Percentiles rank a stretch among this genome's conserved stretches.
These are phyloP conservation scores for Tiliqua scincoides DNA, from an alignment of 2,113 vertebrate genomes.

Conservation along the genomic window DNA sequence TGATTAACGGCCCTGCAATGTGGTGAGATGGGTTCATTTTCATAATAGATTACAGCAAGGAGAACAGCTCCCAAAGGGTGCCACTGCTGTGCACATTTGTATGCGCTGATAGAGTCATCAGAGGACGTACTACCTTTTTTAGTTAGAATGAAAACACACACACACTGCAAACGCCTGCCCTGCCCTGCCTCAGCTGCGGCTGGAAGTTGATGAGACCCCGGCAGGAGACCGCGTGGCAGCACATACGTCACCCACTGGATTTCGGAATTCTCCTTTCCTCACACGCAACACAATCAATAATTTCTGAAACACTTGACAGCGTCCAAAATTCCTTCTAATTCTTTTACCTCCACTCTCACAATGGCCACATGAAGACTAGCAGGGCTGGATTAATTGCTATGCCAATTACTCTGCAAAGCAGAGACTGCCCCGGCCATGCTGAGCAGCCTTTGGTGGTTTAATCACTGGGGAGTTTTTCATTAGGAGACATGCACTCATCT, in stretches of 20 bases:
- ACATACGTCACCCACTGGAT: not conserved
- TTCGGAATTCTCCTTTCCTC: too few relatives aligned
- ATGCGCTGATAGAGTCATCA: conserved; percentile 18
- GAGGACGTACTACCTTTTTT: conserved; percentile 34
- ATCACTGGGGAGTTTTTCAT: not conserved
- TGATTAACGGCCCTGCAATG: conserved; percentile 63
- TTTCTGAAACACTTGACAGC: not conserved
- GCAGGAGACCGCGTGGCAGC: not conserved
- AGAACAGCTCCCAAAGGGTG: conserved; percentile 50
- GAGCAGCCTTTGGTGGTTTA: not conserved
- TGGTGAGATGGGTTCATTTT: conserved; percentile 68
- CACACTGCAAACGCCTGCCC: not conserved
- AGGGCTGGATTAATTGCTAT: not conserved
- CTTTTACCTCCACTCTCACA: not conserved
- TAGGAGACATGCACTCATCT: not conserved
- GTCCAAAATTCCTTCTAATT: not conserved
- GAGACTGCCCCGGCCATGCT: not conserved
- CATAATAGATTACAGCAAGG: conserved; percentile 60
- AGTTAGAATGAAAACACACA: not conserved
- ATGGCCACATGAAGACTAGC: too few relatives aligned
- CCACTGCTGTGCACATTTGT: conserved; percentile 48
- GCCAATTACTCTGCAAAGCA: not conserved
- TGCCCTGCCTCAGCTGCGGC: not conserved
- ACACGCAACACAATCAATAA: not conserved
- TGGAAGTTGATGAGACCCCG: not conserved